Percentiles rank a stretch among this genome's conserved stretches.
phyloP scores from a whole-genome alignment of 2,113 vertebrate species.

The Pelusios castaneus region DNA sequence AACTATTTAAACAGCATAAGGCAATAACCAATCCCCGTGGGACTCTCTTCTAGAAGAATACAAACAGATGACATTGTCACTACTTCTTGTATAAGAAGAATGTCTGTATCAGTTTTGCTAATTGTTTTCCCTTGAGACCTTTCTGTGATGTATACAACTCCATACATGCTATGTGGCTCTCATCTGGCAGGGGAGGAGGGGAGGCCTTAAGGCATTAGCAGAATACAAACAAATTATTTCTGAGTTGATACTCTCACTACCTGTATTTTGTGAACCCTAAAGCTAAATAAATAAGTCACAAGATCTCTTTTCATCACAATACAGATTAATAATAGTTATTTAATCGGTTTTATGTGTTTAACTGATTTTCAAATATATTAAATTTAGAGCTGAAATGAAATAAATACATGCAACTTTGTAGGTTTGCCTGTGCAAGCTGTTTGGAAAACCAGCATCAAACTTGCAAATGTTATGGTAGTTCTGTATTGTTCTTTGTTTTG shows the following conservation, averaged over 20 bases:
- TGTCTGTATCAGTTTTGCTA: not conserved
- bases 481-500: not conserved
- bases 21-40: not conserved
- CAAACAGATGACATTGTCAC: rapidly evolving
- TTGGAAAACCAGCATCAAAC: not conserved
- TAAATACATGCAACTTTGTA: not conserved
- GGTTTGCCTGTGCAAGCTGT: not conserved
- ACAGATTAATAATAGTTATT: not conserved
- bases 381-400: not conserved
- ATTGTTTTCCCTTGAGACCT: not conserved
- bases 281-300: not conserved
- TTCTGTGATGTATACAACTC: not conserved
- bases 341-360: not conserved
- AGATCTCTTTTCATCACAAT: not conserved
- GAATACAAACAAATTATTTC: not conserved
- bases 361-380: not conserved
- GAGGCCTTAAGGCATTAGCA: not conserved
- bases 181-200: not conserved
- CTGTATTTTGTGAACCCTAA: not conserved
- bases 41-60: not conserved
- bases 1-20: not conserved
- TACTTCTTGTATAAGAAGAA: not conserved
- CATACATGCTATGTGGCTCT: not conserved
- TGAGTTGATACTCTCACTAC: not conserved
- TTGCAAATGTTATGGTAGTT: not conserved